Evolutionary conservation across 2,113 vertebrate species (phyloP), one percentile per base, ranked within the genome.

Genomic region (Glaucidium brasilianum): DNA sequence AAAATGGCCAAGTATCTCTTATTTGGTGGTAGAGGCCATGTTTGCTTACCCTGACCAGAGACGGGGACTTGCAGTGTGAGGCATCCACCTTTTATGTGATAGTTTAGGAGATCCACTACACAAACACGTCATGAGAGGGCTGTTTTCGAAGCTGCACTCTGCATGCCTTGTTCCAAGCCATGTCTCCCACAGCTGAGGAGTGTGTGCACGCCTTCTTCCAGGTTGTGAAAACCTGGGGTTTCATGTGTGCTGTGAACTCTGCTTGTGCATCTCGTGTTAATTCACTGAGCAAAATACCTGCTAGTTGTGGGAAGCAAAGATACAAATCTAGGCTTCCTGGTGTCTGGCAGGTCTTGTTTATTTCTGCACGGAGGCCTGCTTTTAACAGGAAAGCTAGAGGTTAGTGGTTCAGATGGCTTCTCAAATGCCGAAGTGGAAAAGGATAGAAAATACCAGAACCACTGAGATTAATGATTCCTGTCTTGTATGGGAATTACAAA

Each of bases 1-100:
- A 12, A 25, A 76, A 10, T 58, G 45, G 5, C 16, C 21, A n/a
- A 7, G 6, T 27, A 3, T 59, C 10, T 39, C 11, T 39, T 66
- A 1, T 5, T 0, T 50, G 4, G 5, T 13, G 25, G 5, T 1
- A 72, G 18, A 10, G 8, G 6, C 30, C 41, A 30, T 0, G 0
- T 60, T 86, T 77, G 7, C 32, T 71, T 71, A n/a, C n/a, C 9
- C 8, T 58, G 37, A 18, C 10, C 0, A 0, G n/a, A 35, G 37
- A 2, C 2, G 2, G 19, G 10, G 12, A 9, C 9, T 60, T 76
- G 3, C 0, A 35, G 6, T 55, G 26, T 49, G 49, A 64, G 58
- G 10, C 76, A 16, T 8, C 5, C 12, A 5, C 30, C 9, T 50
- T 55, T 60, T 9, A 7, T 22, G 2, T 1, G 2, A 6, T 53